Percentiles rank a stretch among this genome's conserved stretches.
Evolutionary conservation across 2,797 vertebrate genomes (phyloP).

Genomic region (Limosa lapponica): DNA sequence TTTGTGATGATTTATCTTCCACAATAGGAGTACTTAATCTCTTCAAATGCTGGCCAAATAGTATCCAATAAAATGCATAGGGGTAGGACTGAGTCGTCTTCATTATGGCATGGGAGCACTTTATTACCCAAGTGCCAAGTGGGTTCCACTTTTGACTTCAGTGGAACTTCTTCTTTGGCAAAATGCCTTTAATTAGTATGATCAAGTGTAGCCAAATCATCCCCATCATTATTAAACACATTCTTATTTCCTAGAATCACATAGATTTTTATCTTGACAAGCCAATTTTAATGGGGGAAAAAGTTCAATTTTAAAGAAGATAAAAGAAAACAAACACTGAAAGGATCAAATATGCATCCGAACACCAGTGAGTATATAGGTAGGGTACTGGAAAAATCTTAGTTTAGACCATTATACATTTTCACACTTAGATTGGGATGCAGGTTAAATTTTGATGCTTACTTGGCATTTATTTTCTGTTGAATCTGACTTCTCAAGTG

Average conservation of each 20-base stretch:
- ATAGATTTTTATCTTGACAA: not conserved
- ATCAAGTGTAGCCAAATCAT: not conserved
- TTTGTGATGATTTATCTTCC: conserved; percentile 53
- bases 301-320: conserved; percentile 20
- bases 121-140: not conserved
- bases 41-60: not conserved
- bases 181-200: not conserved
- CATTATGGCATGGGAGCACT: not conserved
- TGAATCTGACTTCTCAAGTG: not conserved
- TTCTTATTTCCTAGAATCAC: not conserved
- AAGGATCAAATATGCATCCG: not conserved
- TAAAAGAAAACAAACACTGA: not conserved
- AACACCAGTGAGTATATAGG: not conserved
- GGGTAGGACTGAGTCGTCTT: not conserved
- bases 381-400: not conserved
- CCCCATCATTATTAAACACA: not conserved
- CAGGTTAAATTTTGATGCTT: not conserved
- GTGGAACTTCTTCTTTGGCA: not conserved
- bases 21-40: conserved; percentile 34
- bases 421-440: not conserved
- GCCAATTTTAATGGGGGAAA: not conserved
- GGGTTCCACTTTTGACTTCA: not conserved
- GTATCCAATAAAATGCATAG: not conserved
- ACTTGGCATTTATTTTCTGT: not conserved
- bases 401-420: not conserved